A percentile compares a stretch with the other conserved stretches of the same genome.
phyloP scores from a whole-genome alignment of 64 coral and sea anemone species.

The Exaiptasia diaphana region DNA sequence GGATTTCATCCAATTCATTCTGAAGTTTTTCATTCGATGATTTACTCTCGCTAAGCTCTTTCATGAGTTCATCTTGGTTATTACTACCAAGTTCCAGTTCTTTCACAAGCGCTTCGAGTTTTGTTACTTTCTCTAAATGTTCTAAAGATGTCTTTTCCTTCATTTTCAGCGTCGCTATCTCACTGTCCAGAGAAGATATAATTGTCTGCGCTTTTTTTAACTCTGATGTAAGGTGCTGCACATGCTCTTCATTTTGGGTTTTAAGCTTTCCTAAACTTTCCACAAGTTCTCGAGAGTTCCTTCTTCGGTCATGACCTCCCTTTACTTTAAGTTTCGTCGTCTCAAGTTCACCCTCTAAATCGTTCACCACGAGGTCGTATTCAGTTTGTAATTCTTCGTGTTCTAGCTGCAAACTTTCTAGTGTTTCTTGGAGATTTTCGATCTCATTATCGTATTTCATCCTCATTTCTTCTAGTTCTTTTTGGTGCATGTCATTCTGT shows the following conservation, averaged over 20 bases:
- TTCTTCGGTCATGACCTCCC: neutral
- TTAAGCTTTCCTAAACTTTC: conserved; percentile 58
- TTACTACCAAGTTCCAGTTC: conserved; percentile 36
- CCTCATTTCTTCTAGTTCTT: conserved; percentile 15
- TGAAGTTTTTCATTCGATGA: neutral
- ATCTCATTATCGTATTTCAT: conserved; percentile 51
- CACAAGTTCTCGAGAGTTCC: conserved; percentile 28
- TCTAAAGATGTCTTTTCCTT: conserved; percentile 19
- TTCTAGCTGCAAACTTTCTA: conserved; percentile 70
- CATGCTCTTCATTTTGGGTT: conserved; percentile 19
- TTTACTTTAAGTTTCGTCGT: conserved; percentile 18
- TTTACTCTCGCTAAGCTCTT: conserved; percentile 28
- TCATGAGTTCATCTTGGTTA: conserved; percentile 19
- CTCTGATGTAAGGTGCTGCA: conserved; percentile 41
- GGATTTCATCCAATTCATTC: conserved; percentile 9
- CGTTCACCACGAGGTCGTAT: conserved; percentile 73
- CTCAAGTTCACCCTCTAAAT: conserved; percentile 66
- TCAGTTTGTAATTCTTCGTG: conserved; percentile 66
- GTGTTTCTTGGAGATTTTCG: conserved; percentile 56
- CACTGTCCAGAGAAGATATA: conserved; percentile 33
- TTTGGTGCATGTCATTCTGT: conserved; percentile 9
- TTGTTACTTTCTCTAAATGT: conserved; percentile 22
- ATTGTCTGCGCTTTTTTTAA: conserved; percentile 52
- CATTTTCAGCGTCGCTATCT: conserved; percentile 22
- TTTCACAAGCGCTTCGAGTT: conserved; percentile 9